Percentiles rank a stretch among this genome's conserved stretches.
phyloP scores from a whole-genome alignment of 2,113 vertebrate genomes.

The human region DNA sequence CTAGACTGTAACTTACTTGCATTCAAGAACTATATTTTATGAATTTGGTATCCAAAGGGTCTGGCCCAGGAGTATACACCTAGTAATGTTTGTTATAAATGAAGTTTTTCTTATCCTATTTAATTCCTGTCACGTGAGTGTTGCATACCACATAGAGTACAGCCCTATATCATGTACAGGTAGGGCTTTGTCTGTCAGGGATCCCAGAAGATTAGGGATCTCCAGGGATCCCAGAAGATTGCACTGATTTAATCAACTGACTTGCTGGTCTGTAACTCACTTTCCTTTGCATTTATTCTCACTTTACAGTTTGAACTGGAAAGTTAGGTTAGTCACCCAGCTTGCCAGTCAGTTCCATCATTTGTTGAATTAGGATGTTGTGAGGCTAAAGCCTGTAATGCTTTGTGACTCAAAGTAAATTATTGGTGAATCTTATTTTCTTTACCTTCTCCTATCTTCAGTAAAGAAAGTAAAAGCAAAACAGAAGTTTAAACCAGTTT shows the following conservation, averaged over 20 bases:
- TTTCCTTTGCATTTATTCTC: background rate
- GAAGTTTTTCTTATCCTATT: background rate
- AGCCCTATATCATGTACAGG: background rate
- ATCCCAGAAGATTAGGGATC: background rate
- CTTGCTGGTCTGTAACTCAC: background rate
- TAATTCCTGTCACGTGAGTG: background rate
- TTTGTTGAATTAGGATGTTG: background rate
- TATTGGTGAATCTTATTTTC: background rate
- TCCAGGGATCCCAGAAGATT: background rate
- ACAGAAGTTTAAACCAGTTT: background rate
- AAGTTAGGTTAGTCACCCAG: background rate
- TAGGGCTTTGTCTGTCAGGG: background rate
- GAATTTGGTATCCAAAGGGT: background rate
- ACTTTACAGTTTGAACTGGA: background rate
- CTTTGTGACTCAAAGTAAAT: background rate
- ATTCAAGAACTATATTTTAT: conserved; percentile 7
- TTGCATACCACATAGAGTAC: background rate
- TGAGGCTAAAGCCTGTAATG: background rate
- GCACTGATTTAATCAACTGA: background rate
- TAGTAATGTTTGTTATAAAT: background rate
- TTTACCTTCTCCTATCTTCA: background rate
- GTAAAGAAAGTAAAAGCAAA: background rate
- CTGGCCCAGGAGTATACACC: background rate
- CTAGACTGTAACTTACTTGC: background rate
- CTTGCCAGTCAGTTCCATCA: background rate